Conservation (phyloP, 2,797 vertebrate genomes). For the Steatocranus sp. region DNA sequence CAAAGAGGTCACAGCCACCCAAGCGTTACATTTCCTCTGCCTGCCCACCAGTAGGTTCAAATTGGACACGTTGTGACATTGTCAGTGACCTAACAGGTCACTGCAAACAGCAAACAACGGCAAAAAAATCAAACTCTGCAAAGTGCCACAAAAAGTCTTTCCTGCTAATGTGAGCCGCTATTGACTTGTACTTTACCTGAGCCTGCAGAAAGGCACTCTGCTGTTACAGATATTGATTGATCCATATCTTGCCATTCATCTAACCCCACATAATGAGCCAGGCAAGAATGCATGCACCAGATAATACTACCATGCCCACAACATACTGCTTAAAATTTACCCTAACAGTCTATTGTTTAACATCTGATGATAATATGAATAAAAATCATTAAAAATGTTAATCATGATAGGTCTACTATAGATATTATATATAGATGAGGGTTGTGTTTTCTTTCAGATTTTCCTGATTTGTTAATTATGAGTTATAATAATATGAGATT, state of each 20-base stretch:
- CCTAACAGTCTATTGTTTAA: background rate
- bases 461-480: background rate
- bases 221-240: background rate
- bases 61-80: background rate
- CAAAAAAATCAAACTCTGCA: background rate
- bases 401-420: background rate
- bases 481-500: background rate
- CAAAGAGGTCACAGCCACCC: conserved; percentile 13
- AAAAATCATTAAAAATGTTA: background rate
- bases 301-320: background rate
- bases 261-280: background rate
- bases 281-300: background rate
- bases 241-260: background rate
- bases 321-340: background rate
- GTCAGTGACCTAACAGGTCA: background rate
- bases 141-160: background rate
- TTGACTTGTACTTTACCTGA: conserved; percentile 1
- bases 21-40: background rate
- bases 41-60: background rate
- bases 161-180: background rate
- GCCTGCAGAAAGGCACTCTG: background rate
- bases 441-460: background rate
- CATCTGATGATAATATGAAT: background rate
- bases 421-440: background rate
- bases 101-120: background rate